Conservation (phyloP, 2,113 vertebrate species). For the Gallinago paraguaiae region DNA sequence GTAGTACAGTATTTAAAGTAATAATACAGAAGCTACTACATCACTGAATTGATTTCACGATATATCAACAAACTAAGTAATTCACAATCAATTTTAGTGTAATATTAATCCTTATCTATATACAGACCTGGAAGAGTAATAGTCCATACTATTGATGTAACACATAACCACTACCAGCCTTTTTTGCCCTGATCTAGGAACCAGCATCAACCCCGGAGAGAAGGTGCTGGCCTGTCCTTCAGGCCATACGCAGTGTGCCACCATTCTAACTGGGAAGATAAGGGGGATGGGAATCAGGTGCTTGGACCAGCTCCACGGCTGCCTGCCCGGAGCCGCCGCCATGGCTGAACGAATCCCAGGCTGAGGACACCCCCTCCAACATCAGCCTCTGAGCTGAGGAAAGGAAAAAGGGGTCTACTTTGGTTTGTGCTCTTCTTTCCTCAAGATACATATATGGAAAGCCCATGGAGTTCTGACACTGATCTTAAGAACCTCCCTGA, state of each 20-base stretch:
- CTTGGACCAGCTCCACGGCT: neutral
- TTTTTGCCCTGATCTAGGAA: neutral
- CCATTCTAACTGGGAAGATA: neutral
- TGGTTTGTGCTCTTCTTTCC: neutral
- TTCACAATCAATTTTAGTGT: neutral
- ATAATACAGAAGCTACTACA: neutral
- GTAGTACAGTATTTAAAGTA: neutral
- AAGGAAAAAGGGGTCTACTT: neutral
- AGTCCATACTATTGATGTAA: neutral
- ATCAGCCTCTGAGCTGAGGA: accelerated
- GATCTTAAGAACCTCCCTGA: neutral
- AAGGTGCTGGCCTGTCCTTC: neutral
- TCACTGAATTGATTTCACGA: neutral
- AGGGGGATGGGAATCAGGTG: neutral
- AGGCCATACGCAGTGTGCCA: neutral
- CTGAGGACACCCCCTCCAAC: neutral
- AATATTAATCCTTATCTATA: neutral
- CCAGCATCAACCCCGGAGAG: neutral
- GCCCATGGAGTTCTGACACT: neutral
- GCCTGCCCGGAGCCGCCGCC: neutral
- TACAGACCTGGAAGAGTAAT: neutral
- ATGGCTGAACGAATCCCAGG: neutral
- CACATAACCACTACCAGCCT: neutral
- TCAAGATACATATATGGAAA: neutral
- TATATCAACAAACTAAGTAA: neutral